Base-by-base conservation (phyloP, 2,797 vertebrate genomes). In the Tokudaia tokunoshimensis region DNA sequence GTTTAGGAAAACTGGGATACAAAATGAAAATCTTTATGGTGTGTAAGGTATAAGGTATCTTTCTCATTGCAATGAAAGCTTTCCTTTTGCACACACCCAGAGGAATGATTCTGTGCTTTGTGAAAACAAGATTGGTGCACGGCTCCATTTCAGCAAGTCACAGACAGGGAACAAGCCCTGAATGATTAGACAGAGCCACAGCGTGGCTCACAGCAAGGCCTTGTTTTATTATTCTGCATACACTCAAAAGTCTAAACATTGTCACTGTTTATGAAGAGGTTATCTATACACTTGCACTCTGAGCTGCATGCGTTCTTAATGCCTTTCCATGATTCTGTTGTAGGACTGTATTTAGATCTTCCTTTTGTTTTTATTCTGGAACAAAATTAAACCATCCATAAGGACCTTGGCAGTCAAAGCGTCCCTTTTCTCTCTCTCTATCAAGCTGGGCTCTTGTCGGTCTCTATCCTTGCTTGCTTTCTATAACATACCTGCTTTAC, bases 281-380 rank as follows among this genome's bases (percentile, higher is more conserved):
- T 50, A 88, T 72, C 72, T 93, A 37, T 47, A 41, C 37, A 31
- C 88, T 59, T 57, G 37, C 72, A 67, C 72, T 50, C 55, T 34
- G 70, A 82, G 47, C 65, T 80, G 79, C 44, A 57, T 34, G 79
- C 24, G 31, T 84, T 94, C 88, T 34, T 93, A 52, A 63, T 74
- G 67, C 52, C 34, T 95, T 70, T 67, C n/a, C 11, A 20, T 76
- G 96, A 72, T 74, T 94, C 87, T 91, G 44, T 82, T 95, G 3
- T 86, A 70, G 87, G 37, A 57, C 55, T 9, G 6, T 41, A 92
- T 72, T 93, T 86, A 83, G 88, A 20, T 22, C 52, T 94, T 92
- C 82, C 87, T 79, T 96, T 94, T 82, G 61, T 72, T 96, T 96
- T 96, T 96, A 85, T 59, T 83, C 2, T 10, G 50, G 44, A 50